phyloP scores from a whole-genome alignment of 2,113 vertebrate genomes.

The Paramormyrops kingsleyae region DNA sequence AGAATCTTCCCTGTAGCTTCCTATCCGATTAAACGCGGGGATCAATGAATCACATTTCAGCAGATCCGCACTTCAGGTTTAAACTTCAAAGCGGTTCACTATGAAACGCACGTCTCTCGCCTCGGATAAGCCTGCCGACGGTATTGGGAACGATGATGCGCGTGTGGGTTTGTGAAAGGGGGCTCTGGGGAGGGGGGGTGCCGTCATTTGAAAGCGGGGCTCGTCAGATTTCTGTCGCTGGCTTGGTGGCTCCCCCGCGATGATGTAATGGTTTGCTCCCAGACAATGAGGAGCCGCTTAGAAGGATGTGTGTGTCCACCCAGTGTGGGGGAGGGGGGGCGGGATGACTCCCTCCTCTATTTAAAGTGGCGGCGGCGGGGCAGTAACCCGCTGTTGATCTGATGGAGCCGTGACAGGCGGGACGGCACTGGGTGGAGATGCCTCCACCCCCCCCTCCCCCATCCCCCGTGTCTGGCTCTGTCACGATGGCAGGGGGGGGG shows the following conservation, averaged over 20 bases:
- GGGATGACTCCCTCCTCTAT: neutral
- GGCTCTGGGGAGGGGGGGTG: neutral
- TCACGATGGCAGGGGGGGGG: neutral
- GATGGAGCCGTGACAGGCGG: neutral
- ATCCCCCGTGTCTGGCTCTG: neutral
- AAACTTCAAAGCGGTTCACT: neutral
- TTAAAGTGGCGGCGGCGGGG: neutral
- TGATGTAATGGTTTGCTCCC: neutral
- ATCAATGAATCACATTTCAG: neutral
- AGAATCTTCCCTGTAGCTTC: neutral
- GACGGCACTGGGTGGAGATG: neutral
- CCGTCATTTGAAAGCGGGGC: neutral
- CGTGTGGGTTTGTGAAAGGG: neutral
- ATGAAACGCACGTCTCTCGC: neutral
- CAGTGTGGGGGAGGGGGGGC: neutral
- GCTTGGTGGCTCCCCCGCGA: neutral
- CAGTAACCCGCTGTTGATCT: neutral
- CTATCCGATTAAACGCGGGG: neutral
- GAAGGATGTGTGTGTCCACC: neutral
- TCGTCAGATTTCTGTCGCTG: neutral
- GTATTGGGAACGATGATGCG: neutral
- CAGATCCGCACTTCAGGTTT: neutral
- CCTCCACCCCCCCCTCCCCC: neutral
- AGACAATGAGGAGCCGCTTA: neutral
- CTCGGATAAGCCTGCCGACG: neutral